Conservation (phyloP, 2,888 invertebrate genomes). For the Lobophora halterata region DNA sequence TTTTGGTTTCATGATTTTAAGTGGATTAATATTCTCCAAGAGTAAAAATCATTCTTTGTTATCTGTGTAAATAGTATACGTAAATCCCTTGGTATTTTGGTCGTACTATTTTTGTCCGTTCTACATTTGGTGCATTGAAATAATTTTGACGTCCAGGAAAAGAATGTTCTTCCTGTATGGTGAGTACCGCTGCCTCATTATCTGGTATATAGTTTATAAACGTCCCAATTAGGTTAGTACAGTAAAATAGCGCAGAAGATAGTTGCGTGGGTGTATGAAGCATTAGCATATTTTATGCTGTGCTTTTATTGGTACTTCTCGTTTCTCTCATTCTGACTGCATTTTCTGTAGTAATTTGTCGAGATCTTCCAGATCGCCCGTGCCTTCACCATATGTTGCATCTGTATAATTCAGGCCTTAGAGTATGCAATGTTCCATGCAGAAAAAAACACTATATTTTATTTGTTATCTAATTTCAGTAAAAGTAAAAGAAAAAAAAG, state of each 20-base stretch:
- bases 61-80: slow-evolving; percentile 25
- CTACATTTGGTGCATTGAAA: slow-evolving; percentile 74
- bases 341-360: background rate
- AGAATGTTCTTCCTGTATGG: slow-evolving; percentile 70
- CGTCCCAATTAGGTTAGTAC: slow-evolving; percentile 28
- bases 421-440: too few species aligned
- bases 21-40: background rate
- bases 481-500: too few species aligned
- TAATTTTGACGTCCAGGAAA: slow-evolving; percentile 75
- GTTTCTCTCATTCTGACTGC: slow-evolving; percentile 24
- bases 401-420: slow-evolving; percentile 9
- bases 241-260: slow-evolving; percentile 20
- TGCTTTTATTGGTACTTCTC: slow-evolving; percentile 18
- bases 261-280: slow-evolving; percentile 48
- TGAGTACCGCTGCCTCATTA: slow-evolving; percentile 45
- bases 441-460: too few species aligned
- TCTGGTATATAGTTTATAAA: slow-evolving; percentile 30
- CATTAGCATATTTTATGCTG: slow-evolving; percentile 58
- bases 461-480: too few species aligned
- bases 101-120: slow-evolving; percentile 79
- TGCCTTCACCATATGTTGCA: too few species aligned
- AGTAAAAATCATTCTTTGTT: slow-evolving; percentile 20
- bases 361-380: background rate
- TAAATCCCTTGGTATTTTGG: slow-evolving; percentile 64
- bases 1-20: slow-evolving; percentile 3